Evolutionary conservation across 2,888 invertebrate species (phyloP).

Genomic region (Taphrorychus bicolor): DNA sequence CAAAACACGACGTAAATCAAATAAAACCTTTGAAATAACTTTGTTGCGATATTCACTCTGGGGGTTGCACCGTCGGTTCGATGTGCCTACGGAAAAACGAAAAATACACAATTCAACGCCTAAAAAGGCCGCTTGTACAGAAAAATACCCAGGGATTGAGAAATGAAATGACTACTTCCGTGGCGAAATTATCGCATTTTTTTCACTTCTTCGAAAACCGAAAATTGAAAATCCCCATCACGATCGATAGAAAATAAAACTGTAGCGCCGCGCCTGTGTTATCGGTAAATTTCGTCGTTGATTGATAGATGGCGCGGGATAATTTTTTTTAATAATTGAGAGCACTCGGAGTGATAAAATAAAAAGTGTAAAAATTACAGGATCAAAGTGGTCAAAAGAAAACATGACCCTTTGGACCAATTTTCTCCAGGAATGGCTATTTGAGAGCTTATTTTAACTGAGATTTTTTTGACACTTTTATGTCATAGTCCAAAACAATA

Average conservation of each 20-base stretch:
- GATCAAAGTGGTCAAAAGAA: no score
- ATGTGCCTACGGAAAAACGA: conserved; percentile 16
- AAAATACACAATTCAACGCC: conserved; percentile 31
- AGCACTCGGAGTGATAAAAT: no score
- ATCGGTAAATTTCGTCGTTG: background rate
- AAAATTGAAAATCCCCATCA: conserved; percentile 23
- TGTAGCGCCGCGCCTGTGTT: background rate
- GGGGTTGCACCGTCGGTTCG: conserved; percentile 31
- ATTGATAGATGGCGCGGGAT: background rate
- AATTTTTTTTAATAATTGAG: no score
- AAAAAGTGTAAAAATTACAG: no score
- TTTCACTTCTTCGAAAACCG: conserved; percentile 14
- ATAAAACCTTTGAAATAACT: conserved; percentile 47
- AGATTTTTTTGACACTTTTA: no score
- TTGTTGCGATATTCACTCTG: conserved; percentile 43
- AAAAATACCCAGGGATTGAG: conserved; percentile 48
- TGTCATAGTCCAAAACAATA: no score
- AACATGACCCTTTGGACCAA: no score
- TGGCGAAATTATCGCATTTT: conserved; percentile 47
- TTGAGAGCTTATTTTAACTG: no score
- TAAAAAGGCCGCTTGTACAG: conserved; percentile 9
- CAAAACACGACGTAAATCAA: conserved; percentile 79
- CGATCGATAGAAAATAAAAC: conserved; percentile 4
- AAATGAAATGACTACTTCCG: conserved; percentile 59
- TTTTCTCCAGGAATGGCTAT: no score